Percentiles rank a stretch among this genome's conserved stretches.
These are phyloP conservation scores for Serranus cabrilla DNA, from an alignment of 2,797 vertebrate genomes.

Conservation along the genomic window DNA sequence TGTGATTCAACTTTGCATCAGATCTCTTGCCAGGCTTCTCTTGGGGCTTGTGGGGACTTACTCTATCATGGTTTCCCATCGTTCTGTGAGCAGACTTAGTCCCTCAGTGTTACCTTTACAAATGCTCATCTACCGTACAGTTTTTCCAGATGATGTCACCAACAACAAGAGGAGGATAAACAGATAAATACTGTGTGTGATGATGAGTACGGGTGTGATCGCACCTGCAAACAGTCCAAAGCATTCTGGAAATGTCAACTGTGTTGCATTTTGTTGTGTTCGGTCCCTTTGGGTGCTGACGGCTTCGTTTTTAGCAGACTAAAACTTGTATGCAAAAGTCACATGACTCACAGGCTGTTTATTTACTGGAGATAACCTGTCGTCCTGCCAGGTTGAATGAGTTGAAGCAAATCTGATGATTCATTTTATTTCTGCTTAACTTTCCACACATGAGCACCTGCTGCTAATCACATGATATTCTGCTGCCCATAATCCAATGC, in stretches of 20 bases:
- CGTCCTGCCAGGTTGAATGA: neutral
- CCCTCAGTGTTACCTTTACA: neutral
- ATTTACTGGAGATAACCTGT: neutral
- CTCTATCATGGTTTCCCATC: slow-evolving; percentile 25
- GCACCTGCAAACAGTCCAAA: slow-evolving; percentile 11
- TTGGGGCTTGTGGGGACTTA: slow-evolving; percentile 12
- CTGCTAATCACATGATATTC: neutral
- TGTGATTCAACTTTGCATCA: slow-evolving; percentile 14
- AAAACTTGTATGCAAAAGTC: neutral
- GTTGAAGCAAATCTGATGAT: slow-evolving; percentile 6
- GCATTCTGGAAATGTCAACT: neutral
- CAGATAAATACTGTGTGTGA: neutral
- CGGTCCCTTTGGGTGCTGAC: neutral
- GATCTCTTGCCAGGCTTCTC: slow-evolving; percentile 40
- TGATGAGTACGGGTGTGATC: slow-evolving; percentile 10
- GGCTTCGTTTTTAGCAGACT: neutral
- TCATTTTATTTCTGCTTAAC: slow-evolving; percentile 1
- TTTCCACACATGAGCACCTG: neutral
- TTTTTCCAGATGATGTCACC: slow-evolving; percentile 7
- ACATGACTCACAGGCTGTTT: slow-evolving; percentile 12
- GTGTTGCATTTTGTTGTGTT: slow-evolving; percentile 1
- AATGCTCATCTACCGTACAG: neutral
- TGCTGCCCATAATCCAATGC: neutral
- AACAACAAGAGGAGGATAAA: neutral
- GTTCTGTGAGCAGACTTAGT: neutral